Conservation (phyloP, 1,140 invertebrate species). For the Megathymus violae region DNA sequence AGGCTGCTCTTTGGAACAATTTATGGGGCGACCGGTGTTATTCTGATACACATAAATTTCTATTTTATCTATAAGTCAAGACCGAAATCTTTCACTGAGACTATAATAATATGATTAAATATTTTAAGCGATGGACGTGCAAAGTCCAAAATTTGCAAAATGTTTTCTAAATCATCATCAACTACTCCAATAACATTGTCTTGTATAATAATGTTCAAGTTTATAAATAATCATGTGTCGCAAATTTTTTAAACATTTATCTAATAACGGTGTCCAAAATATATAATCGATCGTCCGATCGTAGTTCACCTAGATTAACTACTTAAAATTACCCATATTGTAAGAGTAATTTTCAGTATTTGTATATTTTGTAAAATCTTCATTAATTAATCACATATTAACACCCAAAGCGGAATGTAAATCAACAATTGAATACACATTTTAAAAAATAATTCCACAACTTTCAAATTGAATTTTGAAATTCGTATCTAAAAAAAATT, state of each 20-base stretch:
- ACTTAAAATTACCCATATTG: no score
- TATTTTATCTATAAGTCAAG: constrained; percentile 36
- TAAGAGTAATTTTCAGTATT: constrained; percentile 15
- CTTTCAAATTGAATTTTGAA: constrained; percentile 6
- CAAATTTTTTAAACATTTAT: no score
- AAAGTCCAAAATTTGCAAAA: background rate
- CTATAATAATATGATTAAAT: background rate
- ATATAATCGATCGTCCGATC: no score
- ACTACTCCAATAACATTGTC: background rate
- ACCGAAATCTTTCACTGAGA: background rate
- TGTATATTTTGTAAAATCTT: constrained; percentile 28
- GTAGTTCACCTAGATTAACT: no score
- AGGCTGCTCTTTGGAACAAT: constrained; percentile 82
- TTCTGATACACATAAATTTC: constrained; percentile 50
- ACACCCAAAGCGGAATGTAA: constrained; percentile 70
- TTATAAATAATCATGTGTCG: no score
- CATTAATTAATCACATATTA: constrained; percentile 39
- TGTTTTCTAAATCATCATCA: background rate
- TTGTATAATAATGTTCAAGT: no score
- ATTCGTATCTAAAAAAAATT: background rate
- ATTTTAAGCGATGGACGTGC: background rate
- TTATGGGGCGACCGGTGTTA: constrained; percentile 64
- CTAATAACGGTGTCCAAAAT: no score
- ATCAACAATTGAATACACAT: constrained; percentile 42
- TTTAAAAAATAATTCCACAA: background rate